These are phyloP conservation scores for Dicyrtomina minuta DNA, from an alignment of 2,888 invertebrate genomes.

Conservation along the genomic window DNA sequence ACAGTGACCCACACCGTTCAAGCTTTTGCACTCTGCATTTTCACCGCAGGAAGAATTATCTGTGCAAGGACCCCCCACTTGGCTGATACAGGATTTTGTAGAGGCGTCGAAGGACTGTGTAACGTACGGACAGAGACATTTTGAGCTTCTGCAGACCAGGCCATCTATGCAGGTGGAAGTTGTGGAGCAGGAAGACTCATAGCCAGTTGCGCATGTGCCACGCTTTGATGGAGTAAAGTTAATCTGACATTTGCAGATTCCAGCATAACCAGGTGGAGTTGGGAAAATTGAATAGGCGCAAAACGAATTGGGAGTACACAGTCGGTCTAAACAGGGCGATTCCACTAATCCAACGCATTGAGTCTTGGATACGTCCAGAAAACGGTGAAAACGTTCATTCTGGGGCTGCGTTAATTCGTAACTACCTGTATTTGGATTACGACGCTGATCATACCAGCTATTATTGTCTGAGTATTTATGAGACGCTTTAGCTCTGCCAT, in stretches of 20 bases:
- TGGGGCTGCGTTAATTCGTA: background rate
- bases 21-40: background rate
- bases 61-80: conserved; percentile 3
- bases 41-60: background rate
- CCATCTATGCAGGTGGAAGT: background rate
- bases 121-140: background rate
- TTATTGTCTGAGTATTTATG: background rate
- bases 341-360: background rate
- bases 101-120: background rate
- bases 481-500: background rate
- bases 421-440: no score
- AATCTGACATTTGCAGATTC: background rate
- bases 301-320: background rate
- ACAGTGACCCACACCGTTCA: background rate
- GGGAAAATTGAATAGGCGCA: background rate
- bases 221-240: background rate
- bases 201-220: background rate
- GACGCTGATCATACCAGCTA: no score
- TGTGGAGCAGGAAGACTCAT: background rate
- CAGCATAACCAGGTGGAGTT: background rate
- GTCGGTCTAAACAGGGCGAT: background rate
- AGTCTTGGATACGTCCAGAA: background rate
- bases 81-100: background rate
- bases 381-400: background rate
- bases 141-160: background rate